Evolutionary conservation across 2,113 vertebrate genomes (phyloP).

Genomic region (Tenebrosternarchus preto): DNA sequence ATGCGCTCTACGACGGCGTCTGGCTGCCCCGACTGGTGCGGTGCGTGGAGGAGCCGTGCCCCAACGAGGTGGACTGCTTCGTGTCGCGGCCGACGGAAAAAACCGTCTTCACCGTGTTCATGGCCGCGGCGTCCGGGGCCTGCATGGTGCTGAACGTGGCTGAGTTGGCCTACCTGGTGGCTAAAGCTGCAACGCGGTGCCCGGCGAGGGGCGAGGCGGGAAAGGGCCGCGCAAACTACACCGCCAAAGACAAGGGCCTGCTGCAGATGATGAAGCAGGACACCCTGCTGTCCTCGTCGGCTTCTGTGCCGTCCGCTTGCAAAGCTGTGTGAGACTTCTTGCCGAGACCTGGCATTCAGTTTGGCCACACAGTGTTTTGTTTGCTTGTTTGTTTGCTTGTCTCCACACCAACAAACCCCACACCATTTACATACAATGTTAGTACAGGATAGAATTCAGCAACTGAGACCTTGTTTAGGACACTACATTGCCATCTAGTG

Average conservation of each 20-base stretch:
- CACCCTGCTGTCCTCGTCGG: constrained; percentile 36
- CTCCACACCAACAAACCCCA: constrained; percentile 25
- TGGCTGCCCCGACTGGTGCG: constrained; percentile 72
- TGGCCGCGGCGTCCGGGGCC: constrained; percentile 68
- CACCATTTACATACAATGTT: not conserved
- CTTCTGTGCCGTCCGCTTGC: constrained; percentile 43
- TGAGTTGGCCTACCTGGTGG: constrained; percentile 69
- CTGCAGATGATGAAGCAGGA: constrained; percentile 60
- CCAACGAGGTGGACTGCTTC: constrained; percentile 75
- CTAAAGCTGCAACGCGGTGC: constrained; percentile 66
- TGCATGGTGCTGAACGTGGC: constrained; percentile 73
- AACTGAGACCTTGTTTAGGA: not conserved
- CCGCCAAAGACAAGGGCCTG: constrained; percentile 54
- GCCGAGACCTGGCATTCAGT: not conserved
- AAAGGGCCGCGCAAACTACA: constrained; percentile 21
- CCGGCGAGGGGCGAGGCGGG: not conserved
- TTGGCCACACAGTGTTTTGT: not conserved
- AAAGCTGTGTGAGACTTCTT: constrained; percentile 19
- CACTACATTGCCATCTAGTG: constrained; percentile 12
- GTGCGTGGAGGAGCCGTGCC: constrained; percentile 73
- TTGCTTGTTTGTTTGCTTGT: not conserved
- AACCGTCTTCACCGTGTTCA: constrained; percentile 72
- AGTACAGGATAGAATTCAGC: constrained; percentile 9
- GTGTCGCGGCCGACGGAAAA: constrained; percentile 72
- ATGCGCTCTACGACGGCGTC: constrained; percentile 70